Percentiles rank a stretch among this genome's conserved stretches.
Evolutionary conservation across 1,140 invertebrate species (phyloP).

Genomic region (Agraylea sexmaculata): DNA sequence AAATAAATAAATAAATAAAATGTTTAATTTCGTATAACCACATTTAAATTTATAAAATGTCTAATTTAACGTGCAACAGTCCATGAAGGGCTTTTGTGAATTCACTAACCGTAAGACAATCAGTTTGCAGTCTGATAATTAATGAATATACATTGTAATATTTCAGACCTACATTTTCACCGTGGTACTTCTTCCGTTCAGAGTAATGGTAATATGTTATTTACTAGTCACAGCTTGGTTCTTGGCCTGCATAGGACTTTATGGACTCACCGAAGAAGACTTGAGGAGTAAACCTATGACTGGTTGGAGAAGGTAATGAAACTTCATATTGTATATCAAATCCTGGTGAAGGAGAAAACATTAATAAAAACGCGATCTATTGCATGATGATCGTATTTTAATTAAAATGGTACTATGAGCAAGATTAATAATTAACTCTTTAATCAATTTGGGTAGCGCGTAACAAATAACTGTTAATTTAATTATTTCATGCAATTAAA

Average conservation of each 20-base stretch:
- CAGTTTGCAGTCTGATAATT: too few species aligned
- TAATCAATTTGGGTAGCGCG: too few species aligned
- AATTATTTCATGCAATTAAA: too few species aligned
- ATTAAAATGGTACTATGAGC: too few species aligned
- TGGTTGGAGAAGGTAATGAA: constrained; percentile 76
- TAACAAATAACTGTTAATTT: too few species aligned
- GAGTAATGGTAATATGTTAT: constrained; percentile 59
- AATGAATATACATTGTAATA: constrained; percentile 24
- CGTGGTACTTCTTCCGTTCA: constrained; percentile 61
- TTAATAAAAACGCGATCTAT: too few species aligned
- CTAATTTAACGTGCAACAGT: not conserved
- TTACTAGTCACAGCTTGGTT: constrained; percentile 70
- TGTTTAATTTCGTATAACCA: too few species aligned
- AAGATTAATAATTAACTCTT: too few species aligned
- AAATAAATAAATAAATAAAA: constrained; percentile 1
- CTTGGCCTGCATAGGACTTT: constrained; percentile 64
- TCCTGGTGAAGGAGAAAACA: too few species aligned
- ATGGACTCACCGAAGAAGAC: constrained; percentile 64
- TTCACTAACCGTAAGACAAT: too few species aligned
- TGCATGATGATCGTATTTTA: too few species aligned
- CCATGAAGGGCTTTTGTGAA: not conserved
- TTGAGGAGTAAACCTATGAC: constrained; percentile 57
- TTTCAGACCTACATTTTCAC: constrained; percentile 72
- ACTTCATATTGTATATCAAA: too few species aligned
- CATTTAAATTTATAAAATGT: constrained; percentile 1